Conservation (phyloP, 2,888 invertebrate genomes). For the Allolobophora icterica region DNA sequence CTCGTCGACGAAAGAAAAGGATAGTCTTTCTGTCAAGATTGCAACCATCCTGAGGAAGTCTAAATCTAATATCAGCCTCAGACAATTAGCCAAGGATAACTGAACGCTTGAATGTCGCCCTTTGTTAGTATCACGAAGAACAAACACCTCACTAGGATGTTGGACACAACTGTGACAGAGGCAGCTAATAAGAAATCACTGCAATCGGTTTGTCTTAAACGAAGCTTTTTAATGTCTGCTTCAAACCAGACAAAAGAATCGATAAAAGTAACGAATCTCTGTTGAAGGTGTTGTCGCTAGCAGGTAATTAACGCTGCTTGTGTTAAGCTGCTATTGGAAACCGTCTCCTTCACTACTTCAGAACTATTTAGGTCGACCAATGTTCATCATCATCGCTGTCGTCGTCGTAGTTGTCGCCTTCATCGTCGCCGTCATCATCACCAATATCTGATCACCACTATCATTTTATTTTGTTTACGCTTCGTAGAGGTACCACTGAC, state of each 20-base stretch:
- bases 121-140: not conserved
- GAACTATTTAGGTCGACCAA: not conserved
- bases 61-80: constrained; percentile 37
- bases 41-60: constrained; percentile 39
- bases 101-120: not conserved
- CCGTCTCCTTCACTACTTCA: not conserved
- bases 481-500: not conserved
- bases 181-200: not conserved
- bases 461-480: not conserved
- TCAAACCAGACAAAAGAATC: not conserved
- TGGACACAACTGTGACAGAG: not conserved
- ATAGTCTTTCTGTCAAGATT: constrained; percentile 37
- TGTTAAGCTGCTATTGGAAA: not conserved
- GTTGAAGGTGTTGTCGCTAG: not conserved
- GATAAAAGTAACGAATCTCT: not conserved
- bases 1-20: constrained; percentile 26
- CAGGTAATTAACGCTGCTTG: not conserved
- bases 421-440: too few relatives aligned
- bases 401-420: not conserved
- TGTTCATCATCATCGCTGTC: not conserved
- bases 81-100: constrained; percentile 37
- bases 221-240: not conserved
- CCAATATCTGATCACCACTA: not conserved
- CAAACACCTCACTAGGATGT: not conserved
- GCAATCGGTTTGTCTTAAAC: not conserved